Base-by-base conservation (phyloP, 2,797 vertebrate genomes). In the Amblyraja radiata region DNA sequence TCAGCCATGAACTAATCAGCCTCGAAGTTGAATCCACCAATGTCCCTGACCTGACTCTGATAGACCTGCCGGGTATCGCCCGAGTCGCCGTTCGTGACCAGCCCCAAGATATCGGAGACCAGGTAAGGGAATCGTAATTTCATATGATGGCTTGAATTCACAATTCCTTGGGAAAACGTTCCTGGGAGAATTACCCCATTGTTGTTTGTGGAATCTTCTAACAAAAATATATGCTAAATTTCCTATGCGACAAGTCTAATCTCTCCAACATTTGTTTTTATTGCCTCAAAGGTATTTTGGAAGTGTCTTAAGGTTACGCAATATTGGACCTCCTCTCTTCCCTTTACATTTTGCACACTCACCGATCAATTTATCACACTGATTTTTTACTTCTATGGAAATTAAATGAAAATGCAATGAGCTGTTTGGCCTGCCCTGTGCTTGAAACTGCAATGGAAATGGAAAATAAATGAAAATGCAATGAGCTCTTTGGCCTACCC, bases 41-140 rank as follows among this genome's bases (percentile, higher is more conserved):
- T 0, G 97, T 98, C 71, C 97, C 97, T 0, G 98, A 99, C 36
- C 95, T 99, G 94, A 99, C 98, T 0, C 96, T 99, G 77, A 98
- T 98, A 25, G 98, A 99, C 94, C 96, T 99, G 36, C 98, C 98
- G 0, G 97, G 98, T 73, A 98, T 98, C 18, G 95, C 97, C 93
- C 97, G 98, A 93, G 97, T 98, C 90, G 96, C 98, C 0, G 95
- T 98, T 32, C 96, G 96, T 13, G 95, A 97, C 32, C 98, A 99
- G 93, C 97, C 97, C 16, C 94, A 94, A 63, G 95, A 99, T 95
- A 98, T 98, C 0, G 97, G 96, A 2, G 93, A 96, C 0, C 96
- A 97, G 97, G 98, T 98, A 46, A 32, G 1, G n/a, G 58, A 28
- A 1, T 7, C 14, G 6, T 28, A n/a, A 86, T 63, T 32, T 8